Percentiles rank a stretch among this genome's conserved stretches.
phyloP scores from a whole-genome alignment of 2,113 vertebrate genomes.

The Pimephales promelas region DNA sequence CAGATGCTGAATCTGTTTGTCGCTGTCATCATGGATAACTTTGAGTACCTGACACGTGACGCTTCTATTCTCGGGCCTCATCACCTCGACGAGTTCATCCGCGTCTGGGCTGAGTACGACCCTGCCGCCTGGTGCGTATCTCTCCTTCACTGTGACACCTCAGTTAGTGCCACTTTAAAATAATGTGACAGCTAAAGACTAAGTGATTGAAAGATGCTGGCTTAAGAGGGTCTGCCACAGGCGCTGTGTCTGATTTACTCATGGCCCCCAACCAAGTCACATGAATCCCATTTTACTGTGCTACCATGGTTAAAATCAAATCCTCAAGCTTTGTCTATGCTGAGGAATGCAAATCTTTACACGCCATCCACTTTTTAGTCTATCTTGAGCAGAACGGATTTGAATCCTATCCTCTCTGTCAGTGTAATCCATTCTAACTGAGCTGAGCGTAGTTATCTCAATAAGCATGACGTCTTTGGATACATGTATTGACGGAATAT shows the following conservation, averaged over 20 bases:
- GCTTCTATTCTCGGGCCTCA: constrained; percentile 98
- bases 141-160: constrained; percentile 1
- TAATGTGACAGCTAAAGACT: constrained; percentile 29
- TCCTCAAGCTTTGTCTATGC: constrained; percentile 34
- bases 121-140: constrained; percentile 92
- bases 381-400: constrained; percentile 46
- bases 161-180: constrained; percentile 1
- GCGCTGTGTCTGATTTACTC: constrained; percentile 25
- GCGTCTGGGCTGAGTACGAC: constrained; percentile 98
- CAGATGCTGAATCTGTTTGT: constrained; percentile 99
- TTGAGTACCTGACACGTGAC: constrained; percentile 96
- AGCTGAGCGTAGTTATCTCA: neutral
- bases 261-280: constrained; percentile 19
- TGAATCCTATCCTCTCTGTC: constrained; percentile 52
- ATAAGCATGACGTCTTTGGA: neutral
- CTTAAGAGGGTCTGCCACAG: constrained; percentile 22
- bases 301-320: constrained; percentile 29
- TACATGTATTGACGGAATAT: neutral
- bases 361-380: constrained; percentile 19
- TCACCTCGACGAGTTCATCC: constrained; percentile 97
- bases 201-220: neutral
- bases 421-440: constrained; percentile 36
- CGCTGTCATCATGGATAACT: constrained; percentile 99
- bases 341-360: constrained; percentile 65
- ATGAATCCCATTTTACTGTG: constrained; percentile 36